These are phyloP conservation scores for Sinocyclocheilus anophthalmus DNA, from an alignment of 2,113 vertebrate species.

Conservation along the genomic window DNA sequence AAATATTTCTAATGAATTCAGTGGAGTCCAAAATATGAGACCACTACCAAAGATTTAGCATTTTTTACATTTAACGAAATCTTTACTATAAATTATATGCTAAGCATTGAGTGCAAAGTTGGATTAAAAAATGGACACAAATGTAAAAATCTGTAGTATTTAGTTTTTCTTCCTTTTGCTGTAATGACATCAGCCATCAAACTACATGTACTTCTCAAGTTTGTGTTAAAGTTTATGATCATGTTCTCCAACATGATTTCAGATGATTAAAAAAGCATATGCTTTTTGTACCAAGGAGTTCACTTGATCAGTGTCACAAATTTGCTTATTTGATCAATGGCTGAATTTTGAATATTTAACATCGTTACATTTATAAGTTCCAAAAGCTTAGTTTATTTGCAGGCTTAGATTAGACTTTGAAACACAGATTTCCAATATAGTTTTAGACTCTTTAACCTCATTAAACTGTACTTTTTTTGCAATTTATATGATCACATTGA, in stretches of 20 bases:
- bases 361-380: too few relatives aligned
- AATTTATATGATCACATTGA: not conserved
- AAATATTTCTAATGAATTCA: not conserved
- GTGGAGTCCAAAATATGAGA: not conserved
- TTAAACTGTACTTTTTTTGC: not conserved
- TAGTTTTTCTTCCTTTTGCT: too few relatives aligned
- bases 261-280: not conserved
- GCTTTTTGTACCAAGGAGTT: too few relatives aligned
- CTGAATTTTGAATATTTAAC: too few relatives aligned
- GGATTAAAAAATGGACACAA: not conserved
- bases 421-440: not conserved
- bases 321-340: too few relatives aligned
- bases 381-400: too few relatives aligned
- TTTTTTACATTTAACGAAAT: not conserved
- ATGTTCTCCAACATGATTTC: not conserved
- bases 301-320: too few relatives aligned
- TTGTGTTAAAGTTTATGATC: not conserved
- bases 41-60: not conserved
- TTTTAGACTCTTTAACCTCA: not conserved
- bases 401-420: too few relatives aligned
- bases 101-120: not conserved
- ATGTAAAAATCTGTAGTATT: not conserved
- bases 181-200: slow-evolving; percentile 19
- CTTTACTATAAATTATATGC: too few relatives aligned
- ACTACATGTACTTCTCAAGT: not conserved